Conservation (phyloP, 1,140 invertebrate species). For the Drosophila carrolli region DNA sequence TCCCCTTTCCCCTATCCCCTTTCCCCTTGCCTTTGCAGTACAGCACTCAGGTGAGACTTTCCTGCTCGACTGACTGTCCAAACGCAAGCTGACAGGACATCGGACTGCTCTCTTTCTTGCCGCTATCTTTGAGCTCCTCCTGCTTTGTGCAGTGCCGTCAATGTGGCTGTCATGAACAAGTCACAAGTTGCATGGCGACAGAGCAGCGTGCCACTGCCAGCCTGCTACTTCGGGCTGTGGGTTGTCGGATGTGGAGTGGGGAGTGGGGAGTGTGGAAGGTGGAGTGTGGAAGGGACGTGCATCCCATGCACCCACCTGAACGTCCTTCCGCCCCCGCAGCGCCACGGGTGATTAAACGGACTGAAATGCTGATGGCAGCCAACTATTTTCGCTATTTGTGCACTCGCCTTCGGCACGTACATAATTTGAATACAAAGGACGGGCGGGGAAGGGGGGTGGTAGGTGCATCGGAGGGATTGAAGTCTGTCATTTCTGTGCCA, state of each 20-base stretch:
- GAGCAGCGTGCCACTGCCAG: conserved; percentile 14
- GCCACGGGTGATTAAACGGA: conserved; percentile 28
- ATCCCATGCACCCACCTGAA: background rate
- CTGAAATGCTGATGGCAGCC: conserved; percentile 32
- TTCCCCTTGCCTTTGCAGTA: background rate
- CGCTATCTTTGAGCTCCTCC: conserved; percentile 1
- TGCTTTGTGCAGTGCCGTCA: conserved; percentile 28
- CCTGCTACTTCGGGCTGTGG: too few relatives aligned
- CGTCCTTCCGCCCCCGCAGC: background rate
- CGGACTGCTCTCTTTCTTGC: conserved; percentile 8
- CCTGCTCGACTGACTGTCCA: conserved; percentile 1
- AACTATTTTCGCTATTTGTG: conserved; percentile 45
- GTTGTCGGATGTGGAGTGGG: too few relatives aligned
- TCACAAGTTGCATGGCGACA: conserved; percentile 28
- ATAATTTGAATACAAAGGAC: conserved; percentile 40
- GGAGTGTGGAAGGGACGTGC: background rate
- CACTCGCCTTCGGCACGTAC: conserved; percentile 35
- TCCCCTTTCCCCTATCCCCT: too few relatives aligned
- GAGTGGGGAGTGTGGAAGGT: too few relatives aligned
- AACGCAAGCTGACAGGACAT: conserved; percentile 3
- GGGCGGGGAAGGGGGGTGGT: background rate
- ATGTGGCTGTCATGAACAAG: conserved; percentile 36
- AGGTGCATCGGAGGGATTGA: background rate
- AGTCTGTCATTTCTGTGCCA: conserved; percentile 10
- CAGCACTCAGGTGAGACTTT: conserved; percentile 30